phyloP scores from a whole-genome alignment of 2,797 vertebrate species.

The Enteromius thamalakanensis region DNA sequence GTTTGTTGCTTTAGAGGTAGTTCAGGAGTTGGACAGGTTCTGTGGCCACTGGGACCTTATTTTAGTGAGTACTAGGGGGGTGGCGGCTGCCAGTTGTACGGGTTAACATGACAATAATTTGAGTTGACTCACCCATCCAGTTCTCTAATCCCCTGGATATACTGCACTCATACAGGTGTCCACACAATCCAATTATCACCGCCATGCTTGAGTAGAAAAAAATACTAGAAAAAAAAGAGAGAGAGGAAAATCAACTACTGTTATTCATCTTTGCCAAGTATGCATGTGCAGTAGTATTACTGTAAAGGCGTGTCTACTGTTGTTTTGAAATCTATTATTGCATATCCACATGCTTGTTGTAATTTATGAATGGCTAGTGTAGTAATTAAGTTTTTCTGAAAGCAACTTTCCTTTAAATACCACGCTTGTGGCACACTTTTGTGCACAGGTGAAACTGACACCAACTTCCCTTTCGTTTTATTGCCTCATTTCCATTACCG shows the following conservation, averaged over 20 bases:
- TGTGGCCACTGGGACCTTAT: background rate
- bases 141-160: slow-evolving; percentile 73
- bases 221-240: slow-evolving; percentile 35
- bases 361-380: slow-evolving; percentile 41
- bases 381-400: slow-evolving; percentile 21
- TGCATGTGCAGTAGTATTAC: slow-evolving; percentile 14
- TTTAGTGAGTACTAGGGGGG: slow-evolving; percentile 24
- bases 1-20: background rate
- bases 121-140: slow-evolving; percentile 71
- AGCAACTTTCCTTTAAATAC: slow-evolving; percentile 7
- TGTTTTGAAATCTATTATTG: slow-evolving; percentile 13
- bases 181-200: slow-evolving; percentile 70
- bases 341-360: slow-evolving; percentile 3
- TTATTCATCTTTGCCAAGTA: slow-evolving; percentile 19
- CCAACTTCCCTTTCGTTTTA: slow-evolving; percentile 25
- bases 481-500: slow-evolving; percentile 37
- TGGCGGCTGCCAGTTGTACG: slow-evolving; percentile 30
- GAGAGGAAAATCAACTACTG: slow-evolving; percentile 36
- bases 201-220: slow-evolving; percentile 47
- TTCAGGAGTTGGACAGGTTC: background rate
- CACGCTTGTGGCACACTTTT: slow-evolving; percentile 17
- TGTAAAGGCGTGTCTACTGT: slow-evolving; percentile 10
- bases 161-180: slow-evolving; percentile 72
- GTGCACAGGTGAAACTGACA: slow-evolving; percentile 22
- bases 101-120: slow-evolving; percentile 67